Conservation (phyloP, 2,888 invertebrate genomes). For the Biston betularia region DNA sequence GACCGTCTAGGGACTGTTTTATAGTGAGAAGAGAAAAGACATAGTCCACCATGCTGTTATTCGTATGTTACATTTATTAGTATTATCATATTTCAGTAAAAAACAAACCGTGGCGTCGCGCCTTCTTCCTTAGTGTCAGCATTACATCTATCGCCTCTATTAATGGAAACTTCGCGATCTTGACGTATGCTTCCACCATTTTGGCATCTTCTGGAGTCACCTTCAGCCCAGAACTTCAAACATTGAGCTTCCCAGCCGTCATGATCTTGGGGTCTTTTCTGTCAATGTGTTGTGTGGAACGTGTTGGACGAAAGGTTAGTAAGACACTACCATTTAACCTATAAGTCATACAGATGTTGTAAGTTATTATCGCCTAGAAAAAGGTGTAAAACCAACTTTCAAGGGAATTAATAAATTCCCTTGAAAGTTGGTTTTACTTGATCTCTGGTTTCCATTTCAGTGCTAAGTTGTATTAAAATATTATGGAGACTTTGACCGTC, state of each 20-base stretch:
- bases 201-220: conserved; percentile 64
- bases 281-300: conserved; percentile 68
- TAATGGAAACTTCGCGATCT: conserved; percentile 65
- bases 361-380: too few relatives aligned
- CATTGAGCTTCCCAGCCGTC: conserved; percentile 67
- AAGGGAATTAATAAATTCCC: too few relatives aligned
- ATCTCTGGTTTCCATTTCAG: too few relatives aligned
- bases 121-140: conserved; percentile 52
- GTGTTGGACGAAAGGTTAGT: conserved; percentile 69
- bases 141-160: conserved; percentile 54
- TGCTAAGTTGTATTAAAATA: too few relatives aligned
- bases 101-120: conserved; percentile 62
- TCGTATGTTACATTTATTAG: background rate
- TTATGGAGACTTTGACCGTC: too few relatives aligned
- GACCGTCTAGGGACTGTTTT: too few relatives aligned
- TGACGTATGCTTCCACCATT: conserved; percentile 65
- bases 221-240: conserved; percentile 67
- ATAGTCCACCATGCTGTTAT: background rate
- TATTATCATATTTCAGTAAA: conserved; percentile 54
- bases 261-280: conserved; percentile 67
- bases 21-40: background rate
- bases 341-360: too few relatives aligned
- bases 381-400: too few relatives aligned
- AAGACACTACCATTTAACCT: background rate
- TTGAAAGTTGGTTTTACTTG: too few relatives aligned